phyloP scores from a whole-genome alignment of 2,888 invertebrate genomes.

The Galerucella calmariensis region DNA sequence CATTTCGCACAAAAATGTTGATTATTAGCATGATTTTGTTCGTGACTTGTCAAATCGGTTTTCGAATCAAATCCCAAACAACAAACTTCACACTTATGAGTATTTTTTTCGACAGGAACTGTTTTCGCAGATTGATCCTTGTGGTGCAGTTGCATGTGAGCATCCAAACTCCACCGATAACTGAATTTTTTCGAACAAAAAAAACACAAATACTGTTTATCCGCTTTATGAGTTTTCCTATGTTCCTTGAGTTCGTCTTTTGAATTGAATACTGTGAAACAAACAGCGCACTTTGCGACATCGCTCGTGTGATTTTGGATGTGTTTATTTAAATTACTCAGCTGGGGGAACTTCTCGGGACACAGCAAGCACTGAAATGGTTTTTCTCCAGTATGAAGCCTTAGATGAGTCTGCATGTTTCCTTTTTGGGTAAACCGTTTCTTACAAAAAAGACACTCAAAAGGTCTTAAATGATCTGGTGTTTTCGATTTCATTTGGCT shows the following conservation, averaged over 20 bases:
- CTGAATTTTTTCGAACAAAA: constrained; percentile 17
- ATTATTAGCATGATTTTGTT: background rate
- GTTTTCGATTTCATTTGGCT: background rate
- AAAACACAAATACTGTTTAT: constrained; percentile 11
- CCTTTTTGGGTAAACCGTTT: constrained; percentile 20
- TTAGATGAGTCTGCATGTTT: constrained; percentile 16
- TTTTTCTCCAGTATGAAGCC: constrained; percentile 21
- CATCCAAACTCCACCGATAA: constrained; percentile 14
- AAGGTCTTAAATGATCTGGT: constrained; percentile 10
- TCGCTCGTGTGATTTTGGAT: constrained; percentile 10
- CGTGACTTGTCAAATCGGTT: background rate
- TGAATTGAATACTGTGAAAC: constrained; percentile 3
- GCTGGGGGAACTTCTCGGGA: constrained; percentile 15
- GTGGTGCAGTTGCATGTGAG: constrained; percentile 7
- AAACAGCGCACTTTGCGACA: background rate
- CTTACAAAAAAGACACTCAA: constrained; percentile 4
- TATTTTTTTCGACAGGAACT: background rate
- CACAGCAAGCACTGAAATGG: constrained; percentile 14
- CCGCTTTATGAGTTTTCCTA: constrained; percentile 5
- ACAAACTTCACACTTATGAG: background rate
- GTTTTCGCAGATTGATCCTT: background rate
- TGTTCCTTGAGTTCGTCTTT: constrained; percentile 7
- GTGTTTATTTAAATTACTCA: constrained; percentile 18
- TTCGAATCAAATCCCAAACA: background rate
- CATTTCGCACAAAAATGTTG: constrained; percentile 3